Conservation (phyloP, 2,113 vertebrate species). For the Erpornis zantholeuca region DNA sequence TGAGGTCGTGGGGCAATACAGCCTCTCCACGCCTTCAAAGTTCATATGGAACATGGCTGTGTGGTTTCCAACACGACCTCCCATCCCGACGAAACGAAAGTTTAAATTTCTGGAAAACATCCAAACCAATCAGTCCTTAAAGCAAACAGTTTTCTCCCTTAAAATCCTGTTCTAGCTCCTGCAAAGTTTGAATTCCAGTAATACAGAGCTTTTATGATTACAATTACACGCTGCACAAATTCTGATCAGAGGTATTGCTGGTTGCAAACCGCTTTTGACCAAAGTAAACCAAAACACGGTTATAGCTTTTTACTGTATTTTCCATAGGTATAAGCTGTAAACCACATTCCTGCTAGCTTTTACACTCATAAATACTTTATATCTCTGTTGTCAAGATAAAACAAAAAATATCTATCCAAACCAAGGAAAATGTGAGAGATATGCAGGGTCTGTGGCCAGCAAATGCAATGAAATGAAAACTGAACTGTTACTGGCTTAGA, state of each 20-base stretch:
- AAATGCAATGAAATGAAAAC: not conserved
- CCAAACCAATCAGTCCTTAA: constrained; percentile 2
- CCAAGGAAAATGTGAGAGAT: not conserved
- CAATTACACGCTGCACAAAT: constrained; percentile 38
- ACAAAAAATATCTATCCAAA: not conserved
- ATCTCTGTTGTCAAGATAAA: not conserved
- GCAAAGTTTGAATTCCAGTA: constrained; percentile 4
- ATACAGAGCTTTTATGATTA: not conserved
- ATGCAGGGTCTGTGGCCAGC: not conserved
- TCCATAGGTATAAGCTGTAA: constrained; percentile 1
- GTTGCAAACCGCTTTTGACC: not conserved
- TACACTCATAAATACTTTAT: not conserved
- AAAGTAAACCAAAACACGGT: not conserved
- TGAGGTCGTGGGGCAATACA: not conserved
- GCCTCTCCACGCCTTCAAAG: not conserved
- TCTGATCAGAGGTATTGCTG: constrained; percentile 14
- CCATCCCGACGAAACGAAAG: not conserved
- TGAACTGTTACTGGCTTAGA: not conserved
- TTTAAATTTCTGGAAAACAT: not conserved
- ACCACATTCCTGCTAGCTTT: not conserved
- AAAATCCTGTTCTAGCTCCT: not conserved
- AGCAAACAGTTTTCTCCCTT: not conserved
- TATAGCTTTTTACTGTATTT: constrained; percentile 5
- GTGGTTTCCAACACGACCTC: not conserved
- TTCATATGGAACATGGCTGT: not conserved